Conservation (phyloP, 2,797 vertebrate genomes). For the Stomatorhinus walkeri region DNA sequence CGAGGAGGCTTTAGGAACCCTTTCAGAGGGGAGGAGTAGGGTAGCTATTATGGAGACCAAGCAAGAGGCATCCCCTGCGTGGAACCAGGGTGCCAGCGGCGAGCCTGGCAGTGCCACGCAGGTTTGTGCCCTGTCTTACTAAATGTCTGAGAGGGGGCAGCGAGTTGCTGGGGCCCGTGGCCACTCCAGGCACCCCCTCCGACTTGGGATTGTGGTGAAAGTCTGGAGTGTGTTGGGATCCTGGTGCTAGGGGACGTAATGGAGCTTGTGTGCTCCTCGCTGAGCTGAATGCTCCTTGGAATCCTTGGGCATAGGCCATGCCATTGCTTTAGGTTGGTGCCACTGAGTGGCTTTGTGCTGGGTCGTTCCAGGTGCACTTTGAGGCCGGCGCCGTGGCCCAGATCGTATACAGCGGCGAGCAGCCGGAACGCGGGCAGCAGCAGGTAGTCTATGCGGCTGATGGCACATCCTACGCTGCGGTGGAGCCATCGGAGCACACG, state of each 20-base stretch:
- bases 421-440: constrained; percentile 76
- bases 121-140: constrained; percentile 41
- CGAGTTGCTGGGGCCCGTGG: background rate
- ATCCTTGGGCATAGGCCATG: background rate
- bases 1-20: constrained; percentile 31
- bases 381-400: constrained; percentile 83
- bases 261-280: background rate
- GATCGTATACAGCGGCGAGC: constrained; percentile 89
- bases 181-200: background rate
- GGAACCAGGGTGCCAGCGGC: constrained; percentile 54
- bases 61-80: constrained; percentile 60
- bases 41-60: constrained; percentile 65
- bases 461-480: constrained; percentile 86
- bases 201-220: background rate
- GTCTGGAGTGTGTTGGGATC: background rate
- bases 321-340: background rate
- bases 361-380: constrained; percentile 78
- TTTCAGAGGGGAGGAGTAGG: constrained; percentile 24
- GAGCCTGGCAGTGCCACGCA: constrained; percentile 55
- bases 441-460: constrained; percentile 92
- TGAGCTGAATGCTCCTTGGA: background rate
- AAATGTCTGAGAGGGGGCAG: background rate
- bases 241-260: background rate
- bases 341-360: background rate
- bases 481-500: constrained; percentile 90